These are phyloP conservation scores for Ancistrus triradiatus DNA, from an alignment of 2,113 vertebrate genomes.

Conservation along the genomic window DNA sequence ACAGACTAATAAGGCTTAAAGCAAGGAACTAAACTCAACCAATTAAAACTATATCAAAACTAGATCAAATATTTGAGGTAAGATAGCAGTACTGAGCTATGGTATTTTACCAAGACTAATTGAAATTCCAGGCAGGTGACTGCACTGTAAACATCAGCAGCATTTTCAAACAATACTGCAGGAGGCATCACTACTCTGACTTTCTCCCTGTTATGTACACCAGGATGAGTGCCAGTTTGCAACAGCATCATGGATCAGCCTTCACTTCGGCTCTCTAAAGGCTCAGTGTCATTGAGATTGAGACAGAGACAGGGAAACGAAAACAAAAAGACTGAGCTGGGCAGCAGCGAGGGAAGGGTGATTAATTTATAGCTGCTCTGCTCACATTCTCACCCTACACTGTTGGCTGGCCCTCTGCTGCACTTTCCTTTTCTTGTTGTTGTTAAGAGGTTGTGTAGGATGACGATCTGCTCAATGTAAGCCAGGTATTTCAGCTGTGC, in stretches of 20 bases:
- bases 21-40: too few species aligned
- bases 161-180: conserved; percentile 1
- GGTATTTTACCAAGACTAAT: background rate
- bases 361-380: conserved; percentile 19
- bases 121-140: background rate
- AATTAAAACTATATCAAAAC: too few species aligned
- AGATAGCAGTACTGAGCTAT: too few species aligned
- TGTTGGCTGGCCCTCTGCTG: background rate
- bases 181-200: background rate
- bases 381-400: conserved; percentile 4
- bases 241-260: conserved; percentile 1
- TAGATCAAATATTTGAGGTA: too few species aligned
- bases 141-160: background rate
- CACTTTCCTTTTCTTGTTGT: background rate
- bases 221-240: background rate
- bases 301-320: background rate
- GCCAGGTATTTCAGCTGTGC: conserved; percentile 44
- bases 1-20: too few species aligned
- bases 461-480: conserved; percentile 20
- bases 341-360: background rate
- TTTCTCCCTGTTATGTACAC: background rate
- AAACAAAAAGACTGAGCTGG: background rate
- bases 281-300: background rate
- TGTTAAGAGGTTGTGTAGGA: background rate
- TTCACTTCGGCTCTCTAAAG: conserved; percentile 2